Evolutionary conservation across 2,797 vertebrate species (phyloP), one percentile per base, ranked within the genome.

Genomic region (Oophaga sylvatica): DNA sequence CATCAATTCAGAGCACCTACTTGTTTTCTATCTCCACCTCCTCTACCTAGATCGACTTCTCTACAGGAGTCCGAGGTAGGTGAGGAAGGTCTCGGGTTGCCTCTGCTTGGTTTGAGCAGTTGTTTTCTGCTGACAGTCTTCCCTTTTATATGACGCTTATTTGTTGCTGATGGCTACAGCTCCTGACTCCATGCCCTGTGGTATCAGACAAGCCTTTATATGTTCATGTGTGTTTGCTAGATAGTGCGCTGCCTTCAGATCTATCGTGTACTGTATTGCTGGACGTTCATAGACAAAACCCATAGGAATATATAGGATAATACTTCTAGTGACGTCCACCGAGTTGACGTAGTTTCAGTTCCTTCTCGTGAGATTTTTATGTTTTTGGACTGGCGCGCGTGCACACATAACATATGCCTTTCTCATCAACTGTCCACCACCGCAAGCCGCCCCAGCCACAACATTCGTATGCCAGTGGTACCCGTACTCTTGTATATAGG

Each of bases 401-500:
- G 26, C 26, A 26, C 91, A 92, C 93, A 88, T 90, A 88, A 92
- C 91, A 87, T 90, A 87, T 90, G 93, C 92, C 94, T 91, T 76
- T 92, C 65, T 91, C 62, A 77, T 93, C 94, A 89, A 91, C 93
- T 93, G 29, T 95, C 90, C 94, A 94, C 94, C 94, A 92, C 93
- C 95, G 92, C 92, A 95, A 94, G 93, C 92, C 93, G 93, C 92
- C 77, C 92, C 92, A 92, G 91, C 92, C 94, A 94, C 93, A 94
- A 93, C 93, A 94, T 93, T 94, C 92, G 91, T 94, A 95, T 91
- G 94, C 94, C 95, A 95, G 94, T 95, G 95, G 95, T 95, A 95
- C 94, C 92, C 91, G 92, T 95, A 94, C 95, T 95, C 95, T 94
- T 97, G 96, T 96, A 95, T 93, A 96, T 96, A 96, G 94, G 95